Percentiles rank a stretch among this genome's conserved stretches.
Conservation (phyloP, 1,140 invertebrate genomes). For the Pemphigus obesinymphae region DNA sequence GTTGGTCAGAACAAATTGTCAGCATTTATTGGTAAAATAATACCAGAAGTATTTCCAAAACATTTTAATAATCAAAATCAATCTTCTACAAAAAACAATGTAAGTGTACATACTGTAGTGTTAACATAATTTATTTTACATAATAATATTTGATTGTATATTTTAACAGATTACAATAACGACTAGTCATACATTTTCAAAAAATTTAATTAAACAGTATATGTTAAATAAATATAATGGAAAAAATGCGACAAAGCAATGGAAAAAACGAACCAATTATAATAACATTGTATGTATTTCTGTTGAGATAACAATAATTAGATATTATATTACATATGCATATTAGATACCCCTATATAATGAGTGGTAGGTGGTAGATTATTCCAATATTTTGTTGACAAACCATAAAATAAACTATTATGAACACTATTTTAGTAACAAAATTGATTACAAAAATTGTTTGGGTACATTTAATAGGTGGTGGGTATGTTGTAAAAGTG, state of each 20-base stretch:
- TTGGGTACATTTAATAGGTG: no score
- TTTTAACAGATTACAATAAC: background rate
- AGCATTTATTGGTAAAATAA: background rate
- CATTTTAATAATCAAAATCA: background rate
- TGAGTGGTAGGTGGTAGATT: no score
- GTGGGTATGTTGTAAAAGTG: no score
- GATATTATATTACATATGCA: no score
- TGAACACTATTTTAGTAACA: no score
- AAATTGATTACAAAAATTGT: no score
- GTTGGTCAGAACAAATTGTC: background rate
- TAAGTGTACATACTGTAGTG: background rate
- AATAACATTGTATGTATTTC: background rate
- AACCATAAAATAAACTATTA: no score
- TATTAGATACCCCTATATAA: no score
- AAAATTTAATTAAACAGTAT: background rate
- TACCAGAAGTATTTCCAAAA: background rate
- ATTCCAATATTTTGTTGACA: no score
- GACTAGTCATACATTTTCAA: background rate
- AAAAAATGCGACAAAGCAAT: background rate
- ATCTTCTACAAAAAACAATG: background rate
- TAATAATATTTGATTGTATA: background rate
- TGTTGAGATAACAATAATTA: background rate
- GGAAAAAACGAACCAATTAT: background rate
- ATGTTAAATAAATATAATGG: background rate
- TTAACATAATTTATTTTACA: background rate